Conservation (phyloP, 1,140 invertebrate genomes). For the Drosophila bipectinata region DNA sequence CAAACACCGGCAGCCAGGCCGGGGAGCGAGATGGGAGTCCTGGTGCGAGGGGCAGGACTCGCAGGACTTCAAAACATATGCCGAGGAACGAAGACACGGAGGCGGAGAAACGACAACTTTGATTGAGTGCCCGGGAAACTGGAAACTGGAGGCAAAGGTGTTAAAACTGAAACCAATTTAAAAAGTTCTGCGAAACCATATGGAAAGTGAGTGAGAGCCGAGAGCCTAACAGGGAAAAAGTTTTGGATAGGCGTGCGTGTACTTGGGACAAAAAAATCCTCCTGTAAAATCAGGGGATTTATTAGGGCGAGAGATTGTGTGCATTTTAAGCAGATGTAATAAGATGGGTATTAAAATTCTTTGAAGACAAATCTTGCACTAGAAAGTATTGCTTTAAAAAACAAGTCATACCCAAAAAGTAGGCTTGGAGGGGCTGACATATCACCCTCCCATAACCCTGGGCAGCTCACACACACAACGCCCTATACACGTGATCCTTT, state of each 20-base stretch:
- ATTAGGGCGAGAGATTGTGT: not conserved
- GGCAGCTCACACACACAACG: conserved; percentile 15
- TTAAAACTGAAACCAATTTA: conserved; percentile 80
- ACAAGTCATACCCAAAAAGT: not conserved
- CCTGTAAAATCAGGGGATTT: not conserved
- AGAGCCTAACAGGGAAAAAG: conserved; percentile 23
- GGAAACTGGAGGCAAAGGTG: conserved; percentile 64
- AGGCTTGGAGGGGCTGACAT: conserved; percentile 32
- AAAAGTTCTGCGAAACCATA: conserved; percentile 75
- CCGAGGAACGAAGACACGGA: conserved; percentile 20
- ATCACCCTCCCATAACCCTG: conserved; percentile 1
- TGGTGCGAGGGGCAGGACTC: not conserved
- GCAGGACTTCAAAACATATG: conserved; percentile 35
- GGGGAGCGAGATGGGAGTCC: not conserved
- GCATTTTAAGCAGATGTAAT: not conserved
- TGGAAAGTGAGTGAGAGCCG: conserved; percentile 51
- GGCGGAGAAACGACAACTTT: conserved; percentile 59
- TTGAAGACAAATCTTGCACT: not conserved
- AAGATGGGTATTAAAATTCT: not conserved
- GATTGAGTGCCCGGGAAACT: conserved; percentile 69
- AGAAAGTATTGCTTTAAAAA: not conserved
- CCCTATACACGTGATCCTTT: conserved; percentile 26
- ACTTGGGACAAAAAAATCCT: conserved; percentile 16
- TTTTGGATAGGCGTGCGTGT: conserved; percentile 21
- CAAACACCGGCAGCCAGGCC: conserved; percentile 39